Evolutionary conservation across 2,113 vertebrate species (phyloP).

Genomic region (Laterallus jamaicensis): DNA sequence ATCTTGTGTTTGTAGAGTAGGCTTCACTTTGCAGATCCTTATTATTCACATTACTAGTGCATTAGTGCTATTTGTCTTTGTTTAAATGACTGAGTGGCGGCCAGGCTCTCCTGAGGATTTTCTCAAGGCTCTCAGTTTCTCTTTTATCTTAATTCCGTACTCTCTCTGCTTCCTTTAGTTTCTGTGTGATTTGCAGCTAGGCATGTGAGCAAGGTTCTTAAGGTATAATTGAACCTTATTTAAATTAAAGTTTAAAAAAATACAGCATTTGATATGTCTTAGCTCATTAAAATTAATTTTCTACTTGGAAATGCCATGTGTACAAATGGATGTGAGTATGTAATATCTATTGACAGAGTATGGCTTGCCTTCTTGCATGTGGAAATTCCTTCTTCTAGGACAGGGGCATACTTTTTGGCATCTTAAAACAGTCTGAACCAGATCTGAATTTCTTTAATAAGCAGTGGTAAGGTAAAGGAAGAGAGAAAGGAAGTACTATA

Average conservation of each 20-base stretch:
- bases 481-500: background rate
- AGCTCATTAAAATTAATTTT: background rate
- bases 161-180: background rate
- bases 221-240: background rate
- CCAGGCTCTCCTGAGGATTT: background rate
- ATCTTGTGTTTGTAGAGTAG: background rate
- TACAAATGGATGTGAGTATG: fast-evolving
- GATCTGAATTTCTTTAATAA: background rate
- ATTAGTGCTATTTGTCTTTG: background rate
- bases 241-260: background rate
- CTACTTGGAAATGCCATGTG: background rate
- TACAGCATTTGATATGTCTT: background rate
- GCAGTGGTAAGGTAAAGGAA: background rate
- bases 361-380: background rate
- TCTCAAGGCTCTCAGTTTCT: background rate
- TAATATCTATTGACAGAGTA: background rate
- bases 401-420: fast-evolving
- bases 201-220: background rate
- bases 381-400: background rate
- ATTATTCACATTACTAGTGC: background rate
- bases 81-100: background rate
- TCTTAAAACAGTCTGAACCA: background rate
- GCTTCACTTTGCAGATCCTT: background rate
- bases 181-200: background rate
- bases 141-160: background rate